A percentile compares a stretch with the other conserved stretches of the same genome.
Evolutionary conservation across 2,888 invertebrate species (phyloP).

Genomic region (Galerucella nymphaeae): DNA sequence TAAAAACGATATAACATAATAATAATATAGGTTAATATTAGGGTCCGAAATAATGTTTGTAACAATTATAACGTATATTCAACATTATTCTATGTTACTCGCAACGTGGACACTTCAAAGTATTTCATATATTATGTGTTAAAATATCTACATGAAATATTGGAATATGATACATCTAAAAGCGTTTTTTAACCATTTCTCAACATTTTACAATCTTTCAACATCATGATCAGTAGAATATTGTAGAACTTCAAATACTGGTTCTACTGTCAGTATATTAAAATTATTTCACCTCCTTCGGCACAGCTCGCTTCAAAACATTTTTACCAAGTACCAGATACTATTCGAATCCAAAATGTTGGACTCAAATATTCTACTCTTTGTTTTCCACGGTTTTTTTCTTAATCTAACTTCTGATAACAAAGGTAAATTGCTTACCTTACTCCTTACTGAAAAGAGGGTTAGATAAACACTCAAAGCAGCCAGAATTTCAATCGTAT

Average conservation of each 20-base stretch:
- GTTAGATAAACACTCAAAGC: too few relatives aligned
- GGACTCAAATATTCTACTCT: too few relatives aligned
- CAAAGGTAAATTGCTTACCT: too few relatives aligned
- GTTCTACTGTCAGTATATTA: not conserved
- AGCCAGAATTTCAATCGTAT: too few relatives aligned
- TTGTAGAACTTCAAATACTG: not conserved
- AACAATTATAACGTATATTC: constrained; percentile 39
- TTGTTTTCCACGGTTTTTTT: too few relatives aligned
- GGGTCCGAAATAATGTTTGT: constrained; percentile 45
- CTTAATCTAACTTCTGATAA: too few relatives aligned
- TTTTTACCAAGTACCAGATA: not conserved
- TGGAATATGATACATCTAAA: constrained; percentile 40
- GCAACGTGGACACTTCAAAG: constrained; percentile 39
- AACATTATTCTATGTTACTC: constrained; percentile 42
- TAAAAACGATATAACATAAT: constrained; percentile 44
- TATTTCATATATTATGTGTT: constrained; percentile 38
- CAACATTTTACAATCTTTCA: constrained; percentile 16
- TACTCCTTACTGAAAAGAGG: too few relatives aligned
- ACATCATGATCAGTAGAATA: not conserved
- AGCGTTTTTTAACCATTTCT: constrained; percentile 27
- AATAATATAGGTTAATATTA: constrained; percentile 45
- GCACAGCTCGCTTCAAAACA: too few relatives aligned
- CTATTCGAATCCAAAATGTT: too few relatives aligned
- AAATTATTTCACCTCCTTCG: not conserved
- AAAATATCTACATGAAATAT: constrained; percentile 42